These are phyloP conservation scores for Chymomyza fuscimana DNA, from an alignment of 2,888 invertebrate genomes.

Conservation along the genomic window DNA sequence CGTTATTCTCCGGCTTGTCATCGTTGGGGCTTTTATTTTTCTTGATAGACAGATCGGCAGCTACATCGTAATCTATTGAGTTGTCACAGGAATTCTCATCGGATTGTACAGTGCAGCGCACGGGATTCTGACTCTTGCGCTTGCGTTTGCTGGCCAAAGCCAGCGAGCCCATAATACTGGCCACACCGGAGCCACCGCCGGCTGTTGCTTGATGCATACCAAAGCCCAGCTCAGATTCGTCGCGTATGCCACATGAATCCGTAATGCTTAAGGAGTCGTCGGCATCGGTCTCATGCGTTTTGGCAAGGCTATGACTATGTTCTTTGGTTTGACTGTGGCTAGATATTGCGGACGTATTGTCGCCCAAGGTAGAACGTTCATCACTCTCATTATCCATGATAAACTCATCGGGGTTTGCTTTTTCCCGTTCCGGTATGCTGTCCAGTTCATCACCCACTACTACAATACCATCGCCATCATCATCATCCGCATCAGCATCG, in stretches of 20 bases:
- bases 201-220: slow-evolving; percentile 26
- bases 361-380: slow-evolving; percentile 52
- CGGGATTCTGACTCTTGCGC: slow-evolving; percentile 93
- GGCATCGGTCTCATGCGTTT: slow-evolving; percentile 62
- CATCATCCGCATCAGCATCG: slow-evolving; percentile 72
- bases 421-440: slow-evolving; percentile 80
- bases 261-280: slow-evolving; percentile 80
- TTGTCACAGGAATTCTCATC: slow-evolving; percentile 77
- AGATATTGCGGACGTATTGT: slow-evolving; percentile 79
- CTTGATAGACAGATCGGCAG: slow-evolving; percentile 77
- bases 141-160: slow-evolving; percentile 87
- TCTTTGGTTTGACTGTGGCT: slow-evolving; percentile 84
- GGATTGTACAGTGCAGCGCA: slow-evolving; percentile 84
- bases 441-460: slow-evolving; percentile 90
- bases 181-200: slow-evolving; percentile 15
- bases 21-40: slow-evolving; percentile 46
- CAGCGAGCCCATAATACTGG: slow-evolving; percentile 47
- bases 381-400: slow-evolving; percentile 73
- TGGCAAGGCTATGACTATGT: slow-evolving; percentile 38
- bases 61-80: slow-evolving; percentile 76
- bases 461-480: slow-evolving; percentile 84
- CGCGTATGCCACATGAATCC: slow-evolving; percentile 81
- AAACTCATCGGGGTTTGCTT: slow-evolving; percentile 78
- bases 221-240: slow-evolving; percentile 68
- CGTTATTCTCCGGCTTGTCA: slow-evolving; percentile 23